These are phyloP conservation scores for Melieria omissa DNA, from an alignment of 2,888 invertebrate species.

Conservation along the genomic window DNA sequence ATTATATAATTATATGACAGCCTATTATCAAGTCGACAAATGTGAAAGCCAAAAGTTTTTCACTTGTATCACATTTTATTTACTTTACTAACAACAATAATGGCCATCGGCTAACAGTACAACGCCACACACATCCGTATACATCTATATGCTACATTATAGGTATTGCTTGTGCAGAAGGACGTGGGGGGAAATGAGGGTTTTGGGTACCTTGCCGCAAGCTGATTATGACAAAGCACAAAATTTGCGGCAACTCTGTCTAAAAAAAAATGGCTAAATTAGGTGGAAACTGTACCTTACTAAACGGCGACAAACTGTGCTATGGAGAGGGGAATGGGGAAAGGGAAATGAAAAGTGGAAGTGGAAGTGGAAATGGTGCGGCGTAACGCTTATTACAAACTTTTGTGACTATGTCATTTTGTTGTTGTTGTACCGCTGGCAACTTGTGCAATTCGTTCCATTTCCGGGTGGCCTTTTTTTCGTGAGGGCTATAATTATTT, in stretches of 20 bases:
- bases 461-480: no score
- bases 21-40: conserved; percentile 64
- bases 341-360: no score
- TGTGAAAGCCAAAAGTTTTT: conserved; percentile 51
- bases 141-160: neutral
- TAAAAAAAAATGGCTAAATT: conserved; percentile 60
- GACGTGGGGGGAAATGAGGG: no score
- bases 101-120: conserved; percentile 2
- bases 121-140: neutral
- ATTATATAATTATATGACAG: conserved; percentile 62
- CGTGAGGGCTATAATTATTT: no score
- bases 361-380: no score
- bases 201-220: conserved; percentile 55
- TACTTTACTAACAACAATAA: conserved; percentile 27
- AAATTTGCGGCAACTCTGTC: conserved; percentile 34
- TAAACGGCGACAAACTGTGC: neutral
- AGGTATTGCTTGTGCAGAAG: no score
- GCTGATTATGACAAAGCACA: conserved; percentile 64
- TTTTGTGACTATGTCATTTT: neutral
- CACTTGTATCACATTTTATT: conserved; percentile 41
- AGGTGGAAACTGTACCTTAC: conserved; percentile 57
- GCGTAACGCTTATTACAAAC: no score
- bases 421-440: neutral
- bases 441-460: no score
- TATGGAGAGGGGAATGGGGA: neutral